Evolutionary conservation across 2,888 invertebrate species (phyloP), one percentile per base, ranked within the genome.

Genomic region (Campoletis raptor): DNA sequence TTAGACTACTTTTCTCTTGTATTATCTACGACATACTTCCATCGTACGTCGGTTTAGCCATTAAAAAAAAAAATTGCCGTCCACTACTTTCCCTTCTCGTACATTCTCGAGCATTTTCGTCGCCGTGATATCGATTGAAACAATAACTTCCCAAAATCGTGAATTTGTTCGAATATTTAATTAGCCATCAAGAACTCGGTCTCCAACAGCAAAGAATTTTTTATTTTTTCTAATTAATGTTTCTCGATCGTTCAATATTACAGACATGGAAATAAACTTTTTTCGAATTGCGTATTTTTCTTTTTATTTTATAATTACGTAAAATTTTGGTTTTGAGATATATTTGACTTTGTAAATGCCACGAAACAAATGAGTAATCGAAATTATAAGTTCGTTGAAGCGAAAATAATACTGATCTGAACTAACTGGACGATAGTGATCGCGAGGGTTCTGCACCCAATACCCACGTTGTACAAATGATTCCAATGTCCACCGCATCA

Each of bases 1-100:
- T 93, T 92, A 91, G 92, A 90, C 90, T 90, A 85, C 80, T 54
- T 36, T 61, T 80, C 83, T 54, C 48, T 73, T 52, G 79, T 69
- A 78, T 21, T 54, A 73, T 57, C 79, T 66, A 21, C 73, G 21
- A 18, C 45, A 7, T 70, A 70, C 70, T 21, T 48, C 48, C 70
- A 15, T 69, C 42, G 18, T 36, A 9, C 30, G 8, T 70, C 70
- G 73, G 37, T n/a, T n/a, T 52, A 73, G 21, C n/a, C 36, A 36
- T n/a, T 10, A 7, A 48, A 24, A 24, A 54, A 54, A 52, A 10
- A 6, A 45, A 10, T 9, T 9, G 8, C 57, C 57, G 4, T 24
- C 24, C 57, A 57, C 57, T 9, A 30, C 30, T 30, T 30, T 21
- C 4, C 3, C 24, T 12, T 30, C 64, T 15, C 64, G 3, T 36